These are phyloP conservation scores for Erythrocercus mccallii DNA, from an alignment of 2,113 vertebrate species.

Conservation along the genomic window DNA sequence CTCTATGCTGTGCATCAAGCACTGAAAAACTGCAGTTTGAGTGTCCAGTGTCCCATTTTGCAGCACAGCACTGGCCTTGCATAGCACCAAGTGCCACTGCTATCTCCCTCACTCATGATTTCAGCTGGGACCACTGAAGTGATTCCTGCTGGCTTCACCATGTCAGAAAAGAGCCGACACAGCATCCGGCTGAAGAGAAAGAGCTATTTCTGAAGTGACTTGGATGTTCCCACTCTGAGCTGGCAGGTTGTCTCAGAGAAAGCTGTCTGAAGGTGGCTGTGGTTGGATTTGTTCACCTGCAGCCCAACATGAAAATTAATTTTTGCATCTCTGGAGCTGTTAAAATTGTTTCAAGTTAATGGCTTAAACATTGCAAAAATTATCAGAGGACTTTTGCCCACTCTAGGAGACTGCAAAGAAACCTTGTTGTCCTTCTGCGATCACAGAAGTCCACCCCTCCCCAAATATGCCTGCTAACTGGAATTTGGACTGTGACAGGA, in stretches of 20 bases:
- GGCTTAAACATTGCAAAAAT: neutral
- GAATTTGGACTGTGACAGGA: neutral
- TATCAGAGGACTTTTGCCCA: neutral
- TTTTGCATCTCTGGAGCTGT: neutral
- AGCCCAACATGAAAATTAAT: neutral
- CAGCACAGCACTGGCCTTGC: neutral
- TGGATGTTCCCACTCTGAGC: neutral
- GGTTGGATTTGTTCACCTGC: neutral
- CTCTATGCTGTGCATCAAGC: neutral
- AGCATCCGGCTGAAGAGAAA: neutral
- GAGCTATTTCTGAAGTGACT: conserved; percentile 21
- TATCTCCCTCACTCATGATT: neutral
- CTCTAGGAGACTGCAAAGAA: neutral
- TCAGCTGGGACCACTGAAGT: neutral
- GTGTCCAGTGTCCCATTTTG: neutral
- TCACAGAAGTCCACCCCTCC: neutral
- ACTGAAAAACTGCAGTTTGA: neutral
- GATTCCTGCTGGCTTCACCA: neutral
- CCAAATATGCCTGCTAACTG: neutral
- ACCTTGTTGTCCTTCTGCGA: neutral
- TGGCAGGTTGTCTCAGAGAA: neutral
- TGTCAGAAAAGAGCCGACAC: neutral
- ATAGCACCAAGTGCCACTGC: neutral
- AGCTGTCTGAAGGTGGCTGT: neutral
- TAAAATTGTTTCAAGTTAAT: neutral